Conservation (phyloP, 2,797 vertebrate genomes). For the Muscicapa comitata region DNA sequence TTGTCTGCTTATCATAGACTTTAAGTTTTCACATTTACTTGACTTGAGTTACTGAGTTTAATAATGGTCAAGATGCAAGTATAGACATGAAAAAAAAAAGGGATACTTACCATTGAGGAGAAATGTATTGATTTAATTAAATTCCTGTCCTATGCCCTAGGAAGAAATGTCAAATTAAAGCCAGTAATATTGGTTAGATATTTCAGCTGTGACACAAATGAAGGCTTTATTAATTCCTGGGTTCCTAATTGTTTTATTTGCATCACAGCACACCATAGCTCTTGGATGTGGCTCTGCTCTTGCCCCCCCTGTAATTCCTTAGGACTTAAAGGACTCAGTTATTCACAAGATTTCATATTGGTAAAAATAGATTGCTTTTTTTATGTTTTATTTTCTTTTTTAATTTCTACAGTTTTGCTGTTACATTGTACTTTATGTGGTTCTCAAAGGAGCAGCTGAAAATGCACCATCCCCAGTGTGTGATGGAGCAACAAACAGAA, state of each 20-base stretch:
- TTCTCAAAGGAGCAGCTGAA: not conserved
- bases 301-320: not conserved
- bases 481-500: not conserved
- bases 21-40: constrained; percentile 18
- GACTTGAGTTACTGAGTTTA: constrained; percentile 51
- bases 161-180: constrained; percentile 41
- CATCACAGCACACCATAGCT: not conserved
- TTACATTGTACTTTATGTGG: not conserved
- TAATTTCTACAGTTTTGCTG: not conserved
- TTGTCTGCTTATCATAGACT: not conserved
- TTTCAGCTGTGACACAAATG: constrained; percentile 49
- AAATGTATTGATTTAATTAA: constrained; percentile 70
- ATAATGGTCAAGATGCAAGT: constrained; percentile 48
- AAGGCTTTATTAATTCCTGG: constrained; percentile 57
- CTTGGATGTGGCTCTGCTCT: not conserved
- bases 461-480: not conserved
- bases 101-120: constrained; percentile 1
- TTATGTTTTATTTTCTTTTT: accelerated
- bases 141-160: constrained; percentile 3
- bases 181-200: constrained; percentile 48
- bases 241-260: constrained; percentile 45
- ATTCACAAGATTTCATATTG: not conserved
- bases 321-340: not conserved
- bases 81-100: not conserved
- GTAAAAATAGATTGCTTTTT: not conserved